Evolutionary conservation across 2,888 invertebrate species (phyloP).

Genomic region (Coecobrya sp.): DNA sequence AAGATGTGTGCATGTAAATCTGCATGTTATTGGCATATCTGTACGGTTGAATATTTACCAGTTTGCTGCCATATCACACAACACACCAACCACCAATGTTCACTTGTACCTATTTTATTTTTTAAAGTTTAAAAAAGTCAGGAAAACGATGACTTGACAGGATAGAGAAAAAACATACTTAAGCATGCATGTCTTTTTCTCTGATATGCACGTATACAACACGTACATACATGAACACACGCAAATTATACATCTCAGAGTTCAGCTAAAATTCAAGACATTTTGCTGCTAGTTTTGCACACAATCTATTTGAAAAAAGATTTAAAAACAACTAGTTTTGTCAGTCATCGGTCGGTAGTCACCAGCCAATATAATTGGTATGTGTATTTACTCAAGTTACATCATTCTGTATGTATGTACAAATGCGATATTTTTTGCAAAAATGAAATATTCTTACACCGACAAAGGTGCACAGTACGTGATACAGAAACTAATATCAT

Average conservation of each 20-base stretch:
- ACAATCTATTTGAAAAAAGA: slow-evolving; percentile 15
- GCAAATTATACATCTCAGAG: background rate
- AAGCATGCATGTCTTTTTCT: slow-evolving; percentile 64
- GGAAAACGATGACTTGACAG: slow-evolving; percentile 76
- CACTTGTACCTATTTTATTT: slow-evolving; percentile 27
- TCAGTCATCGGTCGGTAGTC: slow-evolving; percentile 53
- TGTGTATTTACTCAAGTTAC: background rate
- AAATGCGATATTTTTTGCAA: slow-evolving; percentile 9
- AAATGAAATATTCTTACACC: background rate
- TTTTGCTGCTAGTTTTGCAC: slow-evolving; percentile 9
- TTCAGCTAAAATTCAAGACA: no score
- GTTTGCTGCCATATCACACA: slow-evolving; percentile 23
- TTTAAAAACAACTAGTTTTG: slow-evolving; percentile 45
- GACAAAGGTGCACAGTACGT: no score
- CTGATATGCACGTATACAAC: slow-evolving; percentile 7
- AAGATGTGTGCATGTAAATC: slow-evolving; percentile 54
- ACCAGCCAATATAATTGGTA: background rate
- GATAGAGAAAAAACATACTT: slow-evolving; percentile 73
- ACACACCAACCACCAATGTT: background rate
- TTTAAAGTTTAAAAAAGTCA: slow-evolving; percentile 64
- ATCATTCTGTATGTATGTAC: background rate
- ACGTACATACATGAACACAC: background rate
- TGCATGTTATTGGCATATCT: slow-evolving; percentile 66
- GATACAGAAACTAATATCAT: no score
- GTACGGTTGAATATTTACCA: slow-evolving; percentile 52